Base-by-base conservation (phyloP, 2,888 invertebrate species). In the Linyphia triangularis region DNA sequence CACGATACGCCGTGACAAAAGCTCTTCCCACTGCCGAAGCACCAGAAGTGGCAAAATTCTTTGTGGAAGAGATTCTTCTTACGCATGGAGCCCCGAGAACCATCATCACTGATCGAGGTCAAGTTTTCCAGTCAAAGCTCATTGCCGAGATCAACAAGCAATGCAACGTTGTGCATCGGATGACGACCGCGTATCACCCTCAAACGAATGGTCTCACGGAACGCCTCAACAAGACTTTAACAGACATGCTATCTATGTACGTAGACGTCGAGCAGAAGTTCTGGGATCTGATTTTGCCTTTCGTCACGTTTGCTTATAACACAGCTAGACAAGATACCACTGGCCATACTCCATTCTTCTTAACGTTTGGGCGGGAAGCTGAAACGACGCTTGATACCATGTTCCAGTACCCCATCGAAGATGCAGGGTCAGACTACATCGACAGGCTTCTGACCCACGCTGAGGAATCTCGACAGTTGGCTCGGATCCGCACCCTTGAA, bases 301-400 rank as follows among this genome's bases (percentile, higher is more conserved):
- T n/a, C n/a, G n/a, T n/a, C n/a, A n/a, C n/a, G n/a, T n/a, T n/a
- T n/a, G n/a, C n/a, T n/a, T n/a, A n/a, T n/a, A n/a, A n/a, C n/a
- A n/a, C n/a, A n/a, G n/a, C n/a, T n/a, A n/a, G n/a, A n/a, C n/a
- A n/a, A n/a, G n/a, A n/a, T n/a, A n/a, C n/a, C n/a, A n/a, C n/a
- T n/a, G n/a, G n/a, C n/a, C n/a, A n/a, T 91, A 91, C 91, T 91
- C 61, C 28, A 77, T 16, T 79, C 65, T 7, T 6, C 91, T 0
- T 83, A n/a, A 82, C 1, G 28, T 83, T 2, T 57, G 88, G 2
- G 28, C 65, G 0, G 90, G 91, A 75, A 89, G 90, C 9, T 90
- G 91, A 51, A 91, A 90, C 65, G 85, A 84, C 1, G 72, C 90
- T 13, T 24, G 37, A 85, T 26, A 33, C 61, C n/a, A n/a, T 16